These are phyloP conservation scores for Campoplex nolae DNA, from an alignment of 2,888 invertebrate species.

Conservation along the genomic window DNA sequence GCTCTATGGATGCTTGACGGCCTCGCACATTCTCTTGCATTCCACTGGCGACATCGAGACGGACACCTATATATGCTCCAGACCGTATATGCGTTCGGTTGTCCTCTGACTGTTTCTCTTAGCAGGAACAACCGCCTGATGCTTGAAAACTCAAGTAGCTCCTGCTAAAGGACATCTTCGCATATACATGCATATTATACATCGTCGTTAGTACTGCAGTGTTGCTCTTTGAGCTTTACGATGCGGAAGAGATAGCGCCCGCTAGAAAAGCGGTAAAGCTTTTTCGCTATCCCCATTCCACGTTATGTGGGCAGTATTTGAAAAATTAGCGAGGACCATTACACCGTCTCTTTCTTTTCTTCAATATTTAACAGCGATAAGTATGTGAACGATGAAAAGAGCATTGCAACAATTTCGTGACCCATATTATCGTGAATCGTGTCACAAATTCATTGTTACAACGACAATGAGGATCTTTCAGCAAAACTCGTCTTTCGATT, in stretches of 20 bases:
- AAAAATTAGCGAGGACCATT: constrained; percentile 45
- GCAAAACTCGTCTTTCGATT: neutral
- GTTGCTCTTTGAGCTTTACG: constrained; percentile 69
- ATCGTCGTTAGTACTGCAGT: constrained; percentile 22
- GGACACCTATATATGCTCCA: constrained; percentile 53
- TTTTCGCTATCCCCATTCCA: constrained; percentile 13
- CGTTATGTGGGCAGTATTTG: constrained; percentile 41
- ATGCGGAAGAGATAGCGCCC: constrained; percentile 71
- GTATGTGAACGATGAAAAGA: constrained; percentile 31
- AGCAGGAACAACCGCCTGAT: constrained; percentile 50
- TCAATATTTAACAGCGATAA: neutral
- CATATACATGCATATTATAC: neutral
- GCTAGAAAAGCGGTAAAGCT: constrained; percentile 48
- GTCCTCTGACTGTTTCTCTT: constrained; percentile 23
- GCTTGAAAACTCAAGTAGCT: constrained; percentile 38
- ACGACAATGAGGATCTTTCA: neutral
- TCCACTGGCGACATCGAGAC: constrained; percentile 64
- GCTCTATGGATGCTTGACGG: constrained; percentile 48
- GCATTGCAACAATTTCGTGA: neutral
- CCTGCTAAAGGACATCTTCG: constrained; percentile 16
- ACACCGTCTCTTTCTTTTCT: constrained; percentile 22
- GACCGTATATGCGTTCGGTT: constrained; percentile 29
- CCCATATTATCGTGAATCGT: neutral
- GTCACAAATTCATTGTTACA: neutral
- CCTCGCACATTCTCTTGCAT: constrained; percentile 65